phyloP scores from a whole-genome alignment of 2,888 invertebrate genomes.

The Rhingia campestris region DNA sequence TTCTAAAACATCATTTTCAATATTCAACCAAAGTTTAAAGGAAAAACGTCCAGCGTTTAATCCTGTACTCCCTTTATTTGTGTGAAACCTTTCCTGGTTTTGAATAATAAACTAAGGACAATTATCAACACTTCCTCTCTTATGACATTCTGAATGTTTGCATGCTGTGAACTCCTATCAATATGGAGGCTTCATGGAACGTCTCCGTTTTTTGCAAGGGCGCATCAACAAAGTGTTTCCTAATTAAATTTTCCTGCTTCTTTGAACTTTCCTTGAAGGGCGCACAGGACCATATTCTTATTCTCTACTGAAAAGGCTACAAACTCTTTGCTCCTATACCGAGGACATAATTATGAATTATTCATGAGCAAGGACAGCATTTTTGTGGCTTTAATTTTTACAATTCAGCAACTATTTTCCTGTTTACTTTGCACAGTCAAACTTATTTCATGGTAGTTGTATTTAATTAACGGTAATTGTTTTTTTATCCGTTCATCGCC shows the following conservation, averaged over 20 bases:
- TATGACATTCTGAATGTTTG: too few relatives aligned
- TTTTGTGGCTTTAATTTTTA: not conserved
- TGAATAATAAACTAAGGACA: too few relatives aligned
- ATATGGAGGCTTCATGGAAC: too few relatives aligned
- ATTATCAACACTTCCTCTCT: too few relatives aligned
- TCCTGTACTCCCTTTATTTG: too few relatives aligned
- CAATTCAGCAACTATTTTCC: not conserved
- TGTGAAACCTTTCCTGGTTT: too few relatives aligned
- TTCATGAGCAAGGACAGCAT: constrained; percentile 55
- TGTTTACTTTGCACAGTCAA: not conserved
- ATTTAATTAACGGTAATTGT: constrained; percentile 59
- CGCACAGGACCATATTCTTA: not conserved
- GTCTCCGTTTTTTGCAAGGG: not conserved
- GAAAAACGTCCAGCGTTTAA: too few relatives aligned
- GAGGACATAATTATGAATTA: constrained; percentile 51
- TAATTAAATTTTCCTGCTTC: constrained; percentile 52
- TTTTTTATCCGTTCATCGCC: constrained; percentile 12
- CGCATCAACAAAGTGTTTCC: constrained; percentile 2
- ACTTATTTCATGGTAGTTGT: constrained; percentile 14
- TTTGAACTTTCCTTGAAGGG: constrained; percentile 27
- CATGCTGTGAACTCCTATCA: too few relatives aligned
- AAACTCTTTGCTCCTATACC: too few relatives aligned
- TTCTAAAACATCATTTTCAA: too few relatives aligned
- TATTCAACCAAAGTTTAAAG: too few relatives aligned
- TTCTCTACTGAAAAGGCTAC: too few relatives aligned